phyloP scores from a whole-genome alignment of 35 echinoderm and acorn worm species.

The Ophioderma brevispina region DNA sequence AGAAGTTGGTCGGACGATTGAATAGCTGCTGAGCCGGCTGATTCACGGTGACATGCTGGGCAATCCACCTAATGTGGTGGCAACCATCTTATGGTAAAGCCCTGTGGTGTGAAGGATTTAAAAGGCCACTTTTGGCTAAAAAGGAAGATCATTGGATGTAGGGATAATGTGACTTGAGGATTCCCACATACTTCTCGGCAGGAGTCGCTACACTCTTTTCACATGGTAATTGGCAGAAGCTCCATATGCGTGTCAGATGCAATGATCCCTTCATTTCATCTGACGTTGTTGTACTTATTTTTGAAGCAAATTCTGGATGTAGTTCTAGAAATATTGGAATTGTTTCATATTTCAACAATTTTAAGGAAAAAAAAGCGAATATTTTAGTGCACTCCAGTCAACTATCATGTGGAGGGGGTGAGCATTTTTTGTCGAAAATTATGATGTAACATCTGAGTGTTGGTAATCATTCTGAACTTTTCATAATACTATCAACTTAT shows the following conservation, averaged over 20 bases:
- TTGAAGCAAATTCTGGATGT: too few species aligned
- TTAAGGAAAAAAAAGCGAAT: too few species aligned
- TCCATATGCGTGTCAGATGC: not conserved
- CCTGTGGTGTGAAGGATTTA: not conserved
- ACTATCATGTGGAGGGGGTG: too few species aligned
- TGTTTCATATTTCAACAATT: too few species aligned
- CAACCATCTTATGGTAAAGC: not conserved
- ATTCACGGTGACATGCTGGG: not conserved
- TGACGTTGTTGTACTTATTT: too few species aligned
- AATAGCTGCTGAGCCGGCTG: not conserved
- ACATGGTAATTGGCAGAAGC: not conserved
- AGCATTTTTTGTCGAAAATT: too few species aligned
- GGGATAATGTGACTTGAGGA: not conserved
- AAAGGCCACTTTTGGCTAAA: too few species aligned
- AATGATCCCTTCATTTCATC: not conserved
- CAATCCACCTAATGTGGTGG: not conserved
- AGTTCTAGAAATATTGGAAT: too few species aligned
- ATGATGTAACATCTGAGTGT: too few species aligned
- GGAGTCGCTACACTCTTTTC: not conserved
- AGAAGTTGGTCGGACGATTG: not conserved
- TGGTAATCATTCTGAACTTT: too few species aligned
- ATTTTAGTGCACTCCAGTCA: too few species aligned
- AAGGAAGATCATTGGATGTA: not conserved
- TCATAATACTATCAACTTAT: too few species aligned
- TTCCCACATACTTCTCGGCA: not conserved